phyloP scores from a whole-genome alignment of 2,888 invertebrate species.

The Perdita meconis region DNA sequence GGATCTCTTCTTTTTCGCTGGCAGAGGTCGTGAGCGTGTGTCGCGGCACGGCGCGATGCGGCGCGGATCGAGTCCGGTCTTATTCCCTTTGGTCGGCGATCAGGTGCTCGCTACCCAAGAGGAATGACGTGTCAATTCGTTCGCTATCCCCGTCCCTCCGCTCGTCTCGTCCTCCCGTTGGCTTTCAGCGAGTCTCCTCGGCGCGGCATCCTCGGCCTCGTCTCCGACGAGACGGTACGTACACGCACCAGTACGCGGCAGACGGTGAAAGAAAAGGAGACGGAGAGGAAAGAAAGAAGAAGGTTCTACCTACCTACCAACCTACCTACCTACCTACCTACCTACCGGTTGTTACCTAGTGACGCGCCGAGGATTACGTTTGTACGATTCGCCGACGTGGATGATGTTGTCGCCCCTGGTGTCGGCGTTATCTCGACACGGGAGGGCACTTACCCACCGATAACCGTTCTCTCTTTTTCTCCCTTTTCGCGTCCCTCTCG shows the following conservation, averaged over 20 bases:
- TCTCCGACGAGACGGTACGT: slow-evolving; percentile 33
- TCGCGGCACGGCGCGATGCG: no score
- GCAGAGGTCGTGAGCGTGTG: slow-evolving; percentile 57
- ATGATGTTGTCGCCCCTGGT: slow-evolving; percentile 83
- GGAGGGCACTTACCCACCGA: slow-evolving; percentile 83
- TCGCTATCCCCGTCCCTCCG: slow-evolving; percentile 39
- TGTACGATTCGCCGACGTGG: slow-evolving; percentile 79
- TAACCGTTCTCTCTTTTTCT: slow-evolving; percentile 73
- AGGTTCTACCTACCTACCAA: slow-evolving; percentile 70
- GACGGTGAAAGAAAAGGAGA: slow-evolving; percentile 22
- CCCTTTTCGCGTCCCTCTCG: slow-evolving; percentile 36
- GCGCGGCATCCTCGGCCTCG: slow-evolving; percentile 16
- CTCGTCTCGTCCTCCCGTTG: slow-evolving; percentile 47
- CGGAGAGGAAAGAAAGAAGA: slow-evolving; percentile 26
- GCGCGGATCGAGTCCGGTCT: slow-evolving; percentile 48
- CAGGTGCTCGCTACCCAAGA: slow-evolving; percentile 64
- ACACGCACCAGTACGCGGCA: slow-evolving; percentile 36
- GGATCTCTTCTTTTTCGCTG: slow-evolving; percentile 15
- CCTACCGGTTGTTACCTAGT: slow-evolving; percentile 78
- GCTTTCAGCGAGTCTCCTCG: slow-evolving; percentile 48
- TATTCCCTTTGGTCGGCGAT: slow-evolving; percentile 66
- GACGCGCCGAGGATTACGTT: slow-evolving; percentile 80
- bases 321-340: slow-evolving; percentile 72
- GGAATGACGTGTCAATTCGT: slow-evolving; percentile 70
- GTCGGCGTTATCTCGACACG: slow-evolving; percentile 83